Base-by-base conservation (phyloP, 1,140 invertebrate genomes). In the Drosophila sulfurigaster region DNA sequence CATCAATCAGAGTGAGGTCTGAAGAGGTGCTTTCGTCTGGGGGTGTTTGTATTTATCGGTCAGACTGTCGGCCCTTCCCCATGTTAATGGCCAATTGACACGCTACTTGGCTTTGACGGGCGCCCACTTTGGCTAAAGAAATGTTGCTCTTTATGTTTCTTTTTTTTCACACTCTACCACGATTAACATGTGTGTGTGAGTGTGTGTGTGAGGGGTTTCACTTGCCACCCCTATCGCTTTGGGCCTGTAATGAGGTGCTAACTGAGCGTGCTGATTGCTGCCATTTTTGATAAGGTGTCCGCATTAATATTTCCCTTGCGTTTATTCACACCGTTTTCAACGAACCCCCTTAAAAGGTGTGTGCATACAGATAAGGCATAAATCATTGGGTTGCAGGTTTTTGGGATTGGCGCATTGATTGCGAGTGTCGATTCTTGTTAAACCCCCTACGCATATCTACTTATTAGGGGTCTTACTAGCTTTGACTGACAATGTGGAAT, bases 61-160 rank as follows among this genome's bases (percentile, higher is more conserved):
- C 69, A 49, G 67, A 73, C 35, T 16, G 15, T 38, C 35, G 46
- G 7, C 25, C 51, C 28, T 25, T 49, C 75, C 71, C 65, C 69
- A 79, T 79, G 86, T 89, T 89, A 89, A 89, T 89, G 85, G 85
- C 75, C 85, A 88, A 89, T 89, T 89, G 85, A 89, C 85, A 89
- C 85, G 85, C 81, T 85, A 89, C 81, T 89, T 89, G 85, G 78
- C 85, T 88, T 81, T 81, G 77, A 80, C 72, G 69, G 59, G 62
- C 52, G 71, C 25, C 16, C 15, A 13, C 51, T 15, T 49, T 43
- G 41, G 41, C n/a, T 7, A 13, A 43, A 43, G 41, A 43, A 43
- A 13, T 43, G 41, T 43, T 43, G 35, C 35, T 13, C 3, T 25
- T 25, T n/a, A 28, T 8, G 20, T 49, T 45, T 13, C 5, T 45